A percentile compares a stretch with the other conserved stretches of the same genome.
Conservation (phyloP, 2,113 vertebrate genomes). For the Petaurus breviceps region DNA sequence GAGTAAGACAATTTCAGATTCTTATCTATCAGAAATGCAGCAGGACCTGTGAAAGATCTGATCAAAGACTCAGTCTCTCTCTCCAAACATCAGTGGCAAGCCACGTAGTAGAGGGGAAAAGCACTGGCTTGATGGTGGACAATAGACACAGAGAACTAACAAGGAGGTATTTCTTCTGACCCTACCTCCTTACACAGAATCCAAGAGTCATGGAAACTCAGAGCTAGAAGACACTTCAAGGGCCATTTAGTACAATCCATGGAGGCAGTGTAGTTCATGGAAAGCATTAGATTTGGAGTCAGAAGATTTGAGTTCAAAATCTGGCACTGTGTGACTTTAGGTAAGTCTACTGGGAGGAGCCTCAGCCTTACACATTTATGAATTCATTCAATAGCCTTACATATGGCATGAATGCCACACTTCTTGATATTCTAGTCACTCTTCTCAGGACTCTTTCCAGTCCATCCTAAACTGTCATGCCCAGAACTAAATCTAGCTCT, state of each 20-base stretch:
- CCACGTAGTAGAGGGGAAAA: not conserved
- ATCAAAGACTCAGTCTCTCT: not conserved
- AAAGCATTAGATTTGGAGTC: not conserved
- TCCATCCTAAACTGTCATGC: not conserved
- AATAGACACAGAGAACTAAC: not conserved
- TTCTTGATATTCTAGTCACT: not conserved
- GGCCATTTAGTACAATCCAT: not conserved
- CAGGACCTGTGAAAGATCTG: not conserved
- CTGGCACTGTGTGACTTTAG: not conserved
- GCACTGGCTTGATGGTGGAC: not conserved
- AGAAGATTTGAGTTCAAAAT: not conserved
- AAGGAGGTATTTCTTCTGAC: not conserved
- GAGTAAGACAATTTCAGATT: not conserved
- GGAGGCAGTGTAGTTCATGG: not conserved
- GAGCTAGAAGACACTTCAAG: not conserved
- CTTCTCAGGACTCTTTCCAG: not conserved
- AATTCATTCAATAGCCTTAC: not conserved
- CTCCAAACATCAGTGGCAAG: not conserved
- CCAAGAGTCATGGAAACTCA: not conserved
- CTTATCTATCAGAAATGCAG: not conserved
- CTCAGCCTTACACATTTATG: not conserved
- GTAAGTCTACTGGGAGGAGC: not conserved
- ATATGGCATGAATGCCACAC: not conserved
- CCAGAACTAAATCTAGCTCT: not conserved
- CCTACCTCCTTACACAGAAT: not conserved